Percentiles rank a stretch among this genome's conserved stretches.
Conservation (phyloP, 2,113 vertebrate species). For the Nothoprocta perdicaria region DNA sequence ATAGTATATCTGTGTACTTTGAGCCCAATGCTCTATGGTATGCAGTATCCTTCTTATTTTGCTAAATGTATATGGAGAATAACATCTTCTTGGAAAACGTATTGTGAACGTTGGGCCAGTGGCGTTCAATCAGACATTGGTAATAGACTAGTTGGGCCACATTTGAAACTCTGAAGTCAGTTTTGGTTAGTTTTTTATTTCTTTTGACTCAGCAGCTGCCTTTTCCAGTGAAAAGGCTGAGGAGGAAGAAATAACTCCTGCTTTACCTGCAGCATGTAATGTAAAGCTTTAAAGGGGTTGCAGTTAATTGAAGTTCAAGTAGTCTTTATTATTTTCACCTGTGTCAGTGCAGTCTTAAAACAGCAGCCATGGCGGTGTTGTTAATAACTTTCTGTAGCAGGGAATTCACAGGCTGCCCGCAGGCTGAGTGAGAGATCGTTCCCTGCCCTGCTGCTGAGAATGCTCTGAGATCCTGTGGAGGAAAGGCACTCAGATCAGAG, state of each 20-base stretch:
- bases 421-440: neutral
- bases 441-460: neutral
- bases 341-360: neutral
- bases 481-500: neutral
- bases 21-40: neutral
- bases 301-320: neutral
- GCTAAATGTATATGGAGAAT: neutral
- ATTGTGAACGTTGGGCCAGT: neutral
- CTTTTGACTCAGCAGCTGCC: neutral
- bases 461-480: neutral
- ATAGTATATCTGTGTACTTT: neutral
- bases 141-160: neutral
- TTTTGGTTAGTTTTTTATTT: neutral
- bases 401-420: neutral
- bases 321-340: constrained; percentile 30
- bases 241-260: neutral
- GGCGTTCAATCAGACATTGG: neutral
- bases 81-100: neutral
- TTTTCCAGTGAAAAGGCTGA: neutral
- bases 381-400: neutral
- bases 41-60: neutral
- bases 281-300: constrained; percentile 15
- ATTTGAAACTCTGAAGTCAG: neutral
- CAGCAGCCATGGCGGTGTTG: neutral
- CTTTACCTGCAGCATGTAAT: neutral